phyloP scores from a whole-genome alignment of 1,140 invertebrate genomes.

The Drosophila saltans region DNA sequence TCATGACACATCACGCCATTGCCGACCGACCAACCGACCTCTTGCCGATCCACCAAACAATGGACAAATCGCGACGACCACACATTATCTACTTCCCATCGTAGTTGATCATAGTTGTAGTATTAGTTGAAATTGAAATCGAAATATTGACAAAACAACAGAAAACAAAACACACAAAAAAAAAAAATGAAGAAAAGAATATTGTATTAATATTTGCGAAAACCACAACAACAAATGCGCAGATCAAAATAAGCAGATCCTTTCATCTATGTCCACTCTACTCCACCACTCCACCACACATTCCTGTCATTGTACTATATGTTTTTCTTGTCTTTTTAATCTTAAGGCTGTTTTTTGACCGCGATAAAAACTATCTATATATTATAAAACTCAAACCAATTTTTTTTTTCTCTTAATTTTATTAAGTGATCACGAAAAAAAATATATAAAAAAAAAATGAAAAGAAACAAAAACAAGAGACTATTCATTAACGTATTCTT shows the following conservation, averaged over 20 bases:
- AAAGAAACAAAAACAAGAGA: too few relatives aligned
- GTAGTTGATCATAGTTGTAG: constrained; percentile 74
- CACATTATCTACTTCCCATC: constrained; percentile 54
- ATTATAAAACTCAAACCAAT: constrained; percentile 31
- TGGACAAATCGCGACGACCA: constrained; percentile 56
- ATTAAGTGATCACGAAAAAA: too few relatives aligned
- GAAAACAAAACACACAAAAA: too few relatives aligned
- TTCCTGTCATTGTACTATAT: constrained; percentile 55
- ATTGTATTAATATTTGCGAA: constrained; percentile 58
- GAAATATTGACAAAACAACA: constrained; percentile 49
- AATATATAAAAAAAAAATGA: too few relatives aligned
- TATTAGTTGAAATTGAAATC: constrained; percentile 73
- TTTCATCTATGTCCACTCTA: neutral
- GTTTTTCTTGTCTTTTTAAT: constrained; percentile 75
- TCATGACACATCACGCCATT: constrained; percentile 42
- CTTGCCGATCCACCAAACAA: constrained; percentile 49
- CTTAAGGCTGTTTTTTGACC: constrained; percentile 74
- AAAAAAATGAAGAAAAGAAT: too few relatives aligned
- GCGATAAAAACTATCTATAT: constrained; percentile 63
- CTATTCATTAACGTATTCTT: too few relatives aligned
- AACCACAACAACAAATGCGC: constrained; percentile 20
- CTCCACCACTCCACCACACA: constrained; percentile 22
- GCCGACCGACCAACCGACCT: constrained; percentile 40
- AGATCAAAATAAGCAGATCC: neutral
- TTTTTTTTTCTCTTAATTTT: constrained; percentile 37